phyloP scores from a whole-genome alignment of 1,140 invertebrate species.

The Brachionus rubens region DNA sequence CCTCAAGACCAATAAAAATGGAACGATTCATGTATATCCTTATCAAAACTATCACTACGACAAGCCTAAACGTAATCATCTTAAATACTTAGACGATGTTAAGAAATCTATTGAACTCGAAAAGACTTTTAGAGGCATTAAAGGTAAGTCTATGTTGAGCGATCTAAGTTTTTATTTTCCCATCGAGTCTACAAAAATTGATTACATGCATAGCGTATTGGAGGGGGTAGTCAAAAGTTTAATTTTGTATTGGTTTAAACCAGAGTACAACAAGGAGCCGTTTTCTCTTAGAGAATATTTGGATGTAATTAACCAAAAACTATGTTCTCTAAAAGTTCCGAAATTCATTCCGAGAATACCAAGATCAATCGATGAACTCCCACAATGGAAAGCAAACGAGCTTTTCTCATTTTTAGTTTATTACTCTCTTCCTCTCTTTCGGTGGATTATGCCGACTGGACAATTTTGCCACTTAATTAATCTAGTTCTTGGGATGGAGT shows the following conservation, averaged over 20 bases:
- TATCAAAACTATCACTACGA: slow-evolving; percentile 5
- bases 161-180: neutral
- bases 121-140: neutral
- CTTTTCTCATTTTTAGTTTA: no score
- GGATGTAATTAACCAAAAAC: neutral
- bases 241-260: neutral
- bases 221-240: neutral
- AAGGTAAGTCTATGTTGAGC: neutral
- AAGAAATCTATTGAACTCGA: neutral
- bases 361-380: no score
- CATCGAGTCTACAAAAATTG: neutral
- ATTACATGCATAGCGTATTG: slow-evolving; percentile 24
- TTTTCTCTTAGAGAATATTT: slow-evolving; percentile 4
- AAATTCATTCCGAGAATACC: no score
- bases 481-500: no score
- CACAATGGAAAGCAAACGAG: no score
- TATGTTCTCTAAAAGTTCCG: no score
- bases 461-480: no score
- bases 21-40: neutral
- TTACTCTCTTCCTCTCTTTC: no score
- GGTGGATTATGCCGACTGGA: no score
- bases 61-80: neutral
- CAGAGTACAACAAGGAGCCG: neutral
- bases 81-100: neutral
- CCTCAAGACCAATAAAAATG: neutral